phyloP scores from a whole-genome alignment of 2,888 invertebrate genomes.

The Apamea monoglypha region DNA sequence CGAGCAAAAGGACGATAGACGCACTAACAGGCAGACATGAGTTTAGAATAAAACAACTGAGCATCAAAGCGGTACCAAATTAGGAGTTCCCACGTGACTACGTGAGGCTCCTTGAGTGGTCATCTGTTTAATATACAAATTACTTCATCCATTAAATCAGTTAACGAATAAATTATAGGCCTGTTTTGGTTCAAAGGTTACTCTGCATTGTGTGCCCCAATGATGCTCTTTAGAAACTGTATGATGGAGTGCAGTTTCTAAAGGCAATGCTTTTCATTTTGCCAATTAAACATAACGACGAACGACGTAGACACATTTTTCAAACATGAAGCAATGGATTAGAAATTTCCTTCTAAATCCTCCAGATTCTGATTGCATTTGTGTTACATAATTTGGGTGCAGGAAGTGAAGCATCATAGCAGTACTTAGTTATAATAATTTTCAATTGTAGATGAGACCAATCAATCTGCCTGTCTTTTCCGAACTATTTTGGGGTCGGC shows the following conservation, averaged over 20 bases:
- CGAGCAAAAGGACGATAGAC: background rate
- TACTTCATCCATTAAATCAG: background rate
- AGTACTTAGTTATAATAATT: no score
- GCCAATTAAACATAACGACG: no score
- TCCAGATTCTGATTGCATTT: background rate
- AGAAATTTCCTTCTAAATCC: background rate
- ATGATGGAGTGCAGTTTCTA: no score
- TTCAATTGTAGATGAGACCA: no score
- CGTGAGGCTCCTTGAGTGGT: background rate
- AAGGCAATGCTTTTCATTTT: background rate
- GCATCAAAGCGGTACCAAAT: background rate
- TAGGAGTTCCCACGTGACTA: slow-evolving; percentile 2
- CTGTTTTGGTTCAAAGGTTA: background rate
- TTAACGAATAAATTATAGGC: background rate
- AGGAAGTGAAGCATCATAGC: background rate
- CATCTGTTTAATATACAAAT: background rate
- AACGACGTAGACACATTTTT: no score
- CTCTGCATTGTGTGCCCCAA: background rate
- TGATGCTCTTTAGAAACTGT: background rate
- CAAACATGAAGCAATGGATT: background rate
- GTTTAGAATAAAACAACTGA: background rate
- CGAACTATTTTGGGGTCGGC: no score
- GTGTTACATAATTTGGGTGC: background rate
- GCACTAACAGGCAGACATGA: no score
- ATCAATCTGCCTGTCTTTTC: no score